Conservation (phyloP, 1,140 invertebrate genomes). For the Bicyclus anynana region DNA sequence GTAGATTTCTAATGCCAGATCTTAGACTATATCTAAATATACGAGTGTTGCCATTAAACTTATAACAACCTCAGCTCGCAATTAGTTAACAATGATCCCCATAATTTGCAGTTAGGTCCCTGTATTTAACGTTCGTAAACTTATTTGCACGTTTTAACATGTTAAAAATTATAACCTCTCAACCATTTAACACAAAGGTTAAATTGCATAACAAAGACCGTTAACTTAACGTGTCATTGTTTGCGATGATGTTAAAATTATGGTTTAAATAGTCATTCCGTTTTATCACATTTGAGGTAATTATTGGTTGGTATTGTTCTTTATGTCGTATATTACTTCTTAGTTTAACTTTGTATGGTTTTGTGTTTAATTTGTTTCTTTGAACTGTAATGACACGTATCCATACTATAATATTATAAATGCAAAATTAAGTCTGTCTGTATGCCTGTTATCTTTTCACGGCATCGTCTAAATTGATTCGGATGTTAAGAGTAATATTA, state of each 20-base stretch:
- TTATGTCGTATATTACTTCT: background rate
- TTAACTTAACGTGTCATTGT: conserved; percentile 1
- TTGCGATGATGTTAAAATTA: background rate
- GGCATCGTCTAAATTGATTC: no score
- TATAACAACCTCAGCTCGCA: background rate
- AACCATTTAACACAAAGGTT: background rate
- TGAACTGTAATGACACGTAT: no score
- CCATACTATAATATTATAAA: no score
- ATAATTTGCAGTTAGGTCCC: background rate
- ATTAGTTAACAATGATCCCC: background rate
- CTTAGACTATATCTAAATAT: no score
- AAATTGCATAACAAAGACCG: background rate
- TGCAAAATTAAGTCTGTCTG: no score
- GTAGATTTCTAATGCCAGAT: no score
- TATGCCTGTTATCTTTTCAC: no score
- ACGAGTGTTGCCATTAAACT: background rate
- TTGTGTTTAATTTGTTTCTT: no score
- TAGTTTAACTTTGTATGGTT: no score
- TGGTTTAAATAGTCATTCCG: background rate
- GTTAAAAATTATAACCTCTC: conserved; percentile 4
- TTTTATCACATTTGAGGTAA: background rate
- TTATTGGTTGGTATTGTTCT: background rate
- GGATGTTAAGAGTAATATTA: no score
- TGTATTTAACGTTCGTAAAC: conserved; percentile 4
- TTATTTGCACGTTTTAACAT: conserved; percentile 5